A percentile compares a stretch with the other conserved stretches of the same genome.
phyloP scores from a whole-genome alignment of 2,888 invertebrate genomes.

The Choreutis nemorana region DNA sequence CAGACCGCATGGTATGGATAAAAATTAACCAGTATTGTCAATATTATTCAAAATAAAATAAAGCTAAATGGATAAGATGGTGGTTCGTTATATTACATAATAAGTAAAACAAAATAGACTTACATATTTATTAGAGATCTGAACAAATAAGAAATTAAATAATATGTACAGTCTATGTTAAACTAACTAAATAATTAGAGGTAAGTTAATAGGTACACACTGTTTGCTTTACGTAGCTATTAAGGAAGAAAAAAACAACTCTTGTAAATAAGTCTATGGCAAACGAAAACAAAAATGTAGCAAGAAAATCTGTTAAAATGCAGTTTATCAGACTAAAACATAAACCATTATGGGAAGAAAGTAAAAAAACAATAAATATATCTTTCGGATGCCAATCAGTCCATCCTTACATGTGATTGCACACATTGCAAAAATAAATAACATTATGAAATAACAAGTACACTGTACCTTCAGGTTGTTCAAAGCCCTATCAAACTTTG shows the following conservation, averaged over 20 bases:
- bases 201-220: conserved; percentile 67
- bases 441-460: conserved; percentile 27
- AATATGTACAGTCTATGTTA: conserved; percentile 69
- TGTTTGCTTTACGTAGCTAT: conserved; percentile 46
- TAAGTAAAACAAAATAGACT: conserved; percentile 42
- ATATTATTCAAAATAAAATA: conserved; percentile 17
- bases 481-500: conserved; percentile 17
- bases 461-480: conserved; percentile 25
- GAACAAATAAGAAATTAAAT: conserved; percentile 69
- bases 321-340: conserved; percentile 23
- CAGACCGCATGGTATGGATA: no score
- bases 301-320: no score
- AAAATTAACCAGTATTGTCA: no score
- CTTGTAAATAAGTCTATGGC: conserved; percentile 32
- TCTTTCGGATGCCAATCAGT: conserved; percentile 38
- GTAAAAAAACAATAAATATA: conserved; percentile 21
- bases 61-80: no score
- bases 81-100: no score
- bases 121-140: conserved; percentile 69
- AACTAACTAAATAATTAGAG: conserved; percentile 65
- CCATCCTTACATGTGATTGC: conserved; percentile 54
- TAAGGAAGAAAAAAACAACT: conserved; percentile 28
- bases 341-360: no score
- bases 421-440: conserved; percentile 41
- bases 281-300: conserved; percentile 33